phyloP scores from a whole-genome alignment of 1,140 invertebrate species.

The Berghia stephanieae region DNA sequence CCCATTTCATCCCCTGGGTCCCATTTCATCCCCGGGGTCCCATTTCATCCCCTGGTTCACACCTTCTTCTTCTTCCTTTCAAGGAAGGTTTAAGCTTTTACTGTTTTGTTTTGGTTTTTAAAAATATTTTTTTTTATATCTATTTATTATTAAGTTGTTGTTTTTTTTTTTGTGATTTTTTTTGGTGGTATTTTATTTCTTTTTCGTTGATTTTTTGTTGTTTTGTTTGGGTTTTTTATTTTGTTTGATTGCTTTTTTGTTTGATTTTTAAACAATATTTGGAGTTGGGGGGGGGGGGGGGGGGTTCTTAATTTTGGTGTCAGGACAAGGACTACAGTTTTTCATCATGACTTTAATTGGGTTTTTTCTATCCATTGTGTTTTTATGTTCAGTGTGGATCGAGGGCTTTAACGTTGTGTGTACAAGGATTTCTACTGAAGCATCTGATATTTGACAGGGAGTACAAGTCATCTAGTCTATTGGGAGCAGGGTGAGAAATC shows the following conservation, averaged over 20 bases:
- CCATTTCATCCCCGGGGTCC: too few species aligned
- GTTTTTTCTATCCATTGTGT: constrained; percentile 14
- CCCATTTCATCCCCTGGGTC: too few species aligned
- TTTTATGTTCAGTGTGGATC: constrained; percentile 69
- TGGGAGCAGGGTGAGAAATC: constrained; percentile 35
- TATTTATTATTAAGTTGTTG: not conserved
- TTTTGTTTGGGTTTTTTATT: not conserved
- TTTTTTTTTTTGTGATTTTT: not conserved
- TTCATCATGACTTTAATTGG: not conserved
- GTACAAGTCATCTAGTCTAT: constrained; percentile 39
- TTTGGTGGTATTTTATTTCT: too few species aligned
- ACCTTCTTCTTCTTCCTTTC: too few species aligned
- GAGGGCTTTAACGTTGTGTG: constrained; percentile 72
- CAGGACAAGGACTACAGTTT: not conserved
- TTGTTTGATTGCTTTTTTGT: not conserved
- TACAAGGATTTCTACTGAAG: constrained; percentile 77
- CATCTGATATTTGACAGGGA: constrained; percentile 73
- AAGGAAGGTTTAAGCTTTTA: too few species aligned
- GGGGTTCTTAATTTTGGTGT: not conserved
- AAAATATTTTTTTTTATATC: not conserved
- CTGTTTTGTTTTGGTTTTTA: not conserved
- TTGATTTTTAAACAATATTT: not conserved
- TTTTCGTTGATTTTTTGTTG: too few species aligned
- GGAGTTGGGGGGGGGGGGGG: not conserved
- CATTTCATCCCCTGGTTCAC: too few species aligned